Evolutionary conservation across 2,113 vertebrate species (phyloP), one percentile per base, ranked within the genome.

Genomic region (Syngnathus floridae): DNA sequence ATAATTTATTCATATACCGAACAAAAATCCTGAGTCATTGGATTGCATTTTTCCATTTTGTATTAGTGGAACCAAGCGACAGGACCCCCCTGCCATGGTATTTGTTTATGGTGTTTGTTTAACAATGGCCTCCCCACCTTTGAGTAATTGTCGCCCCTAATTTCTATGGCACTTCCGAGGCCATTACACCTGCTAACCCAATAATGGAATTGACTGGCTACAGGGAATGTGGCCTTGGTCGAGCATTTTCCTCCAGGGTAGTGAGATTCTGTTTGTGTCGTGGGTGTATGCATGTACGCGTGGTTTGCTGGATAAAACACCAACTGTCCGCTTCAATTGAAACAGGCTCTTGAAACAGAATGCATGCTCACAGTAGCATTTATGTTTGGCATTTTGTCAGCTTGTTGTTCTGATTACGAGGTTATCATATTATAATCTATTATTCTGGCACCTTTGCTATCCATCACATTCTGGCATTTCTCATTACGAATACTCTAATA

Each of bases 201-300:
- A 82, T 76, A 82, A 80, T 21, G 60, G 83, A 87, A 89, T 88
- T 88, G 87, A 85, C 81, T 86, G 68, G 78, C 77, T 85, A 78
- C 51, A 38, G 80, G 80, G 80, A 84, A 66, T 49, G 71, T 61
- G 55, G 73, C 55, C 73, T 64, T 70, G 65, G 69, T 67, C 56
- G 66, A 45, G 58, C 69, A 77, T 77, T 83, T 79, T 85, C 65
- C 74, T 76, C 60, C 56, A 45, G 69, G 41, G 59, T 12, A 57
- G 26, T 31, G 55, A 0, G 17, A 36, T 63, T 31, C 17, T 14
- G 65, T 65, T 14, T 7, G 45, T 51, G 64, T 16, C 4, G 43
- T 51, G 64, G 65, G 57, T 46, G 67, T 41, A 19, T 65, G 51
- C 13, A 4, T 4, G 13, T 45, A 13, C 64, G 48, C 64, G 62